phyloP scores from a whole-genome alignment of 2,888 invertebrate genomes.

The Molorchus minor region DNA sequence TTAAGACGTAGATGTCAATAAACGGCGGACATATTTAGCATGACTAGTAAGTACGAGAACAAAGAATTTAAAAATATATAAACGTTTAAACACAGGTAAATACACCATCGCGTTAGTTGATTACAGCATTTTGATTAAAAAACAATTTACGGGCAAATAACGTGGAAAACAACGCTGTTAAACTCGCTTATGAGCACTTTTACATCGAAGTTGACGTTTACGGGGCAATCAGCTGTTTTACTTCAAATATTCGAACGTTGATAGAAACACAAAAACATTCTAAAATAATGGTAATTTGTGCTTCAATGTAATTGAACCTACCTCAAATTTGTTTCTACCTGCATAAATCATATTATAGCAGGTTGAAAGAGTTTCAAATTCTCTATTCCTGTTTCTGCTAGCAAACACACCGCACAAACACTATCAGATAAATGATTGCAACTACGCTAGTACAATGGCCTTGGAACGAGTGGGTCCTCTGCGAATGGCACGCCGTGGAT shows the following conservation, averaged over 20 bases:
- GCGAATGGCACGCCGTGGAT: slow-evolving; percentile 50
- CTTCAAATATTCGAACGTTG: slow-evolving; percentile 59
- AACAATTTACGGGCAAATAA: slow-evolving; percentile 20
- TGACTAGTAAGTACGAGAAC: slow-evolving; percentile 49
- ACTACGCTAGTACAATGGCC: slow-evolving; percentile 53
- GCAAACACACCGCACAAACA: slow-evolving; percentile 41
- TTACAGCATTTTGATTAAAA: slow-evolving; percentile 1
- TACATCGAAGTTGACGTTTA: slow-evolving; percentile 55
- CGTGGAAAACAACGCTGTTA: slow-evolving; percentile 29
- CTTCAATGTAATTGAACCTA: slow-evolving; percentile 55
- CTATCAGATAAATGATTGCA: slow-evolving; percentile 36
- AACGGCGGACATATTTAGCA: slow-evolving; percentile 56
- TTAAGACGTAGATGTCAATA: slow-evolving; percentile 54
- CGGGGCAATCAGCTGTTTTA: slow-evolving; percentile 68
- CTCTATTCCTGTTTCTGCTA: slow-evolving; percentile 15
- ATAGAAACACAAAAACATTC: slow-evolving; percentile 24
- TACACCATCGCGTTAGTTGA: background rate
- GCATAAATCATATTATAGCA: slow-evolving; percentile 69
- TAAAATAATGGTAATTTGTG: slow-evolving; percentile 13
- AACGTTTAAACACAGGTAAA: slow-evolving; percentile 11
- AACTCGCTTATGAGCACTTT: slow-evolving; percentile 23
- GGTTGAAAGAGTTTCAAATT: slow-evolving; percentile 32
- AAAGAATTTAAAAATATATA: slow-evolving; percentile 38
- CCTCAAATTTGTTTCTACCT: slow-evolving; percentile 73
- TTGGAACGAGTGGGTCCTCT: slow-evolving; percentile 46